These are phyloP conservation scores for Hylaeus anthracinus DNA, from an alignment of 1,140 invertebrate genomes.

Conservation along the genomic window DNA sequence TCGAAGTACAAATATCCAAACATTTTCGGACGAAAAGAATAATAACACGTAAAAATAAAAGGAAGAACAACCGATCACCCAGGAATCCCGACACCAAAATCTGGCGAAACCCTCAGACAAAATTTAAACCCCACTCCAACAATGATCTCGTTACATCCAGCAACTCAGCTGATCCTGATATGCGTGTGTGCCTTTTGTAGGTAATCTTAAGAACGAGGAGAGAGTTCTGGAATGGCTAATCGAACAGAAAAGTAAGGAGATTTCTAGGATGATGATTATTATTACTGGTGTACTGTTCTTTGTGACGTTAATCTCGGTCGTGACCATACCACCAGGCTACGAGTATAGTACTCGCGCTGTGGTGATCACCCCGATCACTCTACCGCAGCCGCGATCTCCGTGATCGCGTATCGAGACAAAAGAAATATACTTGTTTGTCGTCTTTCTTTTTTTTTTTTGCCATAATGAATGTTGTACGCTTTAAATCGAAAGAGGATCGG, in stretches of 20 bases:
- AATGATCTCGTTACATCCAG: constrained; percentile 46
- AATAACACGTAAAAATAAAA: constrained; percentile 7
- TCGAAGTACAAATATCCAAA: neutral
- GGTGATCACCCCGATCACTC: constrained; percentile 75
- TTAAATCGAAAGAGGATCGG: constrained; percentile 31
- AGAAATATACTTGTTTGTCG: neutral
- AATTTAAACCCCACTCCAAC: constrained; percentile 28
- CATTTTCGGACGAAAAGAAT: neutral
- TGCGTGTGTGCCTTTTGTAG: constrained; percentile 85
- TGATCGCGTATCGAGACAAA: constrained; percentile 42
- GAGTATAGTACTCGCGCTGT: constrained; percentile 75
- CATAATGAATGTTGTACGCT: neutral
- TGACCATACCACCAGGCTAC: constrained; percentile 79
- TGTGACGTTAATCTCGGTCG: constrained; percentile 81
- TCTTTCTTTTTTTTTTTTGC: neutral
- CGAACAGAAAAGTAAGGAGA: constrained; percentile 95
- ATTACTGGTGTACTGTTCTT: constrained; percentile 81
- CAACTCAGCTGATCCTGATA: constrained; percentile 61
- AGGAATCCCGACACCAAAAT: neutral
- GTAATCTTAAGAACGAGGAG: constrained; percentile 96
- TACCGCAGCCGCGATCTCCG: constrained; percentile 72
- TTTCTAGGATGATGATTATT: constrained; percentile 81
- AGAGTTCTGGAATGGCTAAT: constrained; percentile 97
- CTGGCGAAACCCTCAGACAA: neutral
- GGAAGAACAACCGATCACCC: constrained; percentile 17